phyloP scores from a whole-genome alignment of 2,888 invertebrate genomes.

The Drosophila rellima region DNA sequence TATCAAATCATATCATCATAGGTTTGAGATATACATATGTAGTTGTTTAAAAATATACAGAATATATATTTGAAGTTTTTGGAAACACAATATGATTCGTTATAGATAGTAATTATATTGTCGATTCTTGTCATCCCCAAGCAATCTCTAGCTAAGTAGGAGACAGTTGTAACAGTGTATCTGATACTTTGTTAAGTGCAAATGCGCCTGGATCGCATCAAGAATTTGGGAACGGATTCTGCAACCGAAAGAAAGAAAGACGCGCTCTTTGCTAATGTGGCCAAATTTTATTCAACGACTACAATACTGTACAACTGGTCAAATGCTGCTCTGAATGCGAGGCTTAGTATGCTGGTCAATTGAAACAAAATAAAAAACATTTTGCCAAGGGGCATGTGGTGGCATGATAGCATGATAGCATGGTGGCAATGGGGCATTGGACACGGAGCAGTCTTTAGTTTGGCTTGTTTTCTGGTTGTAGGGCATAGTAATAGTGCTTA shows the following conservation, averaged over 20 bases:
- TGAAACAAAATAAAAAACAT: conserved; percentile 7
- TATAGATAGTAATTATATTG: neutral
- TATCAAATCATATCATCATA: too few species aligned
- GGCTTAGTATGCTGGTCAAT: conserved; percentile 15
- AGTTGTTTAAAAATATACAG: neutral
- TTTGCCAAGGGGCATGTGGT: conserved; percentile 4
- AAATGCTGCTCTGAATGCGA: conserved; percentile 33
- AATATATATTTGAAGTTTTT: neutral
- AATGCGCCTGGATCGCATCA: conserved; percentile 30
- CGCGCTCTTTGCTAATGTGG: conserved; percentile 59
- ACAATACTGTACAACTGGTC: conserved; percentile 25
- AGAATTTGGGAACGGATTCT: conserved; percentile 13
- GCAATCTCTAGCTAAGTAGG: conserved; percentile 4
- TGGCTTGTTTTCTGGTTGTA: conserved; percentile 30
- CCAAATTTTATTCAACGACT: conserved; percentile 45
- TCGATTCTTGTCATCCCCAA: conserved; percentile 1
- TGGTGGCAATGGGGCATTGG: conserved; percentile 3
- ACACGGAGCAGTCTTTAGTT: conserved; percentile 12
- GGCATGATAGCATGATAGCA: conserved; percentile 1
- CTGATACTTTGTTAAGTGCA: conserved; percentile 28
- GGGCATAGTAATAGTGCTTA: conserved; percentile 71
- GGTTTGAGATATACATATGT: too few species aligned
- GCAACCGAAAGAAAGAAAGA: conserved; percentile 28
- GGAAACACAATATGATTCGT: neutral
- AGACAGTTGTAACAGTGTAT: conserved; percentile 27